Conservation (phyloP, 2,888 invertebrate species). For the Caenorhabditis macrosperma region DNA sequence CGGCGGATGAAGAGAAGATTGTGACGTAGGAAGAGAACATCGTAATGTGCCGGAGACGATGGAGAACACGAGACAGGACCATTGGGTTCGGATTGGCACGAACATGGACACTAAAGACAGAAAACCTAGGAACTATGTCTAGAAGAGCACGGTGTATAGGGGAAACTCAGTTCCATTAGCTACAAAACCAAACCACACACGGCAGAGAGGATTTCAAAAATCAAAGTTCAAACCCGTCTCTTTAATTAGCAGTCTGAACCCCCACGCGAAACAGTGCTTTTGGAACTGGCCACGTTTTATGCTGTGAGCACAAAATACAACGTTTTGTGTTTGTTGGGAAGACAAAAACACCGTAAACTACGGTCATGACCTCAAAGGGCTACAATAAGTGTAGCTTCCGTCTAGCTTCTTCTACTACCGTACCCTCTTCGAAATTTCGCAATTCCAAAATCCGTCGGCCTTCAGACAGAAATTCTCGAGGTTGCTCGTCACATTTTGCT, state of each 20-base stretch:
- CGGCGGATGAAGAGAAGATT: neutral
- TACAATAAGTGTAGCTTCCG: too few species aligned
- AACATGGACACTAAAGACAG: neutral
- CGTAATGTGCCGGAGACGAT: neutral
- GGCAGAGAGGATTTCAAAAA: neutral
- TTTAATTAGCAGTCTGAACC: neutral
- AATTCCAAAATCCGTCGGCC: too few species aligned
- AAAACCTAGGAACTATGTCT: neutral
- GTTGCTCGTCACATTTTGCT: too few species aligned
- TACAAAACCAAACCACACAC: neutral
- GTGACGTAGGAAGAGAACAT: slow-evolving; percentile 23
- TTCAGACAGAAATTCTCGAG: too few species aligned
- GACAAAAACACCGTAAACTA: too few species aligned
- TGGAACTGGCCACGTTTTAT: neutral
- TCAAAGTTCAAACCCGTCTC: neutral
- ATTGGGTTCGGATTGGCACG: neutral
- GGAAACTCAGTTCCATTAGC: neutral
- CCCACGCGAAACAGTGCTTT: neutral
- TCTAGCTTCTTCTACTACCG: too few species aligned
- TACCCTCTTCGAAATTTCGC: too few species aligned
- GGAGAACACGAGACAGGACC: neutral
- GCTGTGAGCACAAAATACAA: neutral
- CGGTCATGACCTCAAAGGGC: too few species aligned
- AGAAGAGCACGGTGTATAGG: too few species aligned
- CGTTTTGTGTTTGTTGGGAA: too few species aligned